Evolutionary conservation across 2,888 invertebrate species (phyloP).

Genomic region (Hydrotaea diabolus): DNA sequence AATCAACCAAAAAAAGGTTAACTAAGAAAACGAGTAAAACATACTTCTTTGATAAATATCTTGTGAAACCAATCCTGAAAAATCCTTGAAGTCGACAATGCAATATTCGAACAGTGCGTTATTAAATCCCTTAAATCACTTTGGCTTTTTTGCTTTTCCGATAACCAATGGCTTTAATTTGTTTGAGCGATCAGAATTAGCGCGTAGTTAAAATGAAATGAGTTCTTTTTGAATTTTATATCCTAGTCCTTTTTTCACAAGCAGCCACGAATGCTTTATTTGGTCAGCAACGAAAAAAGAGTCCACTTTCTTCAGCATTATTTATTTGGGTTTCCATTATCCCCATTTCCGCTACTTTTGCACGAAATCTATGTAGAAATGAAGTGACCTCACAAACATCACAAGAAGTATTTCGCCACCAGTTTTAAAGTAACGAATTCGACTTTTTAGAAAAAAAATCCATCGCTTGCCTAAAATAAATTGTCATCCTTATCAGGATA

Average conservation of each 20-base stretch:
- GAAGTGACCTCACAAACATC: constrained; percentile 33
- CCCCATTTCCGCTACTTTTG: constrained; percentile 43
- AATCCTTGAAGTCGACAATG: too few species aligned
- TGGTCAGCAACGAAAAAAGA: constrained; percentile 12
- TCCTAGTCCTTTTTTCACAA: constrained; percentile 28
- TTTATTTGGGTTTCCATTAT: constrained; percentile 48
- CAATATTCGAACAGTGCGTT: too few species aligned
- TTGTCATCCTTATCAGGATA: neutral
- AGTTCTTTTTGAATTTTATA: constrained; percentile 18
- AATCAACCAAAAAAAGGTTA: constrained; percentile 27
- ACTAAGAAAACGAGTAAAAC: too few species aligned
- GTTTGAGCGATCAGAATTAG: neutral
- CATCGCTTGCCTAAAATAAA: too few species aligned
- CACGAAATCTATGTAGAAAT: constrained; percentile 36
- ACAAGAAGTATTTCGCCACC: constrained; percentile 25
- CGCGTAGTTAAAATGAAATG: neutral
- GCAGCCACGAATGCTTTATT: neutral
- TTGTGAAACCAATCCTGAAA: too few species aligned
- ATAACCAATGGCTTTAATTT: too few species aligned
- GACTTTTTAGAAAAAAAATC: too few species aligned
- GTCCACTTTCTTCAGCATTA: constrained; percentile 49
- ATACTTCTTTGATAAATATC: neutral
- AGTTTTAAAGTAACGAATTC: constrained; percentile 1
- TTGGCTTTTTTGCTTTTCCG: too few species aligned
- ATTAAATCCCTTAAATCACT: too few species aligned